A percentile compares a stretch with the other conserved stretches of the same genome.
Conservation (phyloP, 2,888 invertebrate genomes). For the Xylophagus ater region DNA sequence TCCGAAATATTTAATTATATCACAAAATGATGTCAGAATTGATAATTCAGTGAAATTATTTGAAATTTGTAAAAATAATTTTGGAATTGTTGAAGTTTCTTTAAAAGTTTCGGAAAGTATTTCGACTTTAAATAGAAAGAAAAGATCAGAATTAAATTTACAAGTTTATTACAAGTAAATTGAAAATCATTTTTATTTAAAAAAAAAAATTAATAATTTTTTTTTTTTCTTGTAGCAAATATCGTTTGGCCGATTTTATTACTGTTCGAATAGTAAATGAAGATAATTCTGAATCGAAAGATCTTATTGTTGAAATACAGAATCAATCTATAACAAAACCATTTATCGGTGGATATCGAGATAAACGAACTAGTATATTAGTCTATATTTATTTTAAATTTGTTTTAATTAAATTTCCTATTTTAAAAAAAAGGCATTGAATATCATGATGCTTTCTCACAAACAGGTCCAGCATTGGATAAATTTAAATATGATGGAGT, state of each 20-base stretch:
- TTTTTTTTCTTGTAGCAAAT: conserved; percentile 26
- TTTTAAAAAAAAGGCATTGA: conserved; percentile 40
- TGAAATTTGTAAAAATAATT: conserved; percentile 29
- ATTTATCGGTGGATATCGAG: conserved; percentile 68
- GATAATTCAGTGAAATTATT: conserved; percentile 26
- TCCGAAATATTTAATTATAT: conserved; percentile 41
- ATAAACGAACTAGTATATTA: conserved; percentile 50
- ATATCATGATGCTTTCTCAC: conserved; percentile 73
- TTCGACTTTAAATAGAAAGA: conserved; percentile 5
- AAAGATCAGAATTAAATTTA: conserved; percentile 25
- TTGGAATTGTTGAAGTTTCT: conserved; percentile 32
- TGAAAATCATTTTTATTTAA: conserved; percentile 3
- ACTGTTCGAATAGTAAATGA: conserved; percentile 43
- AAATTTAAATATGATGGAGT: conserved; percentile 26
- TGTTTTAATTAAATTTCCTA: background rate
- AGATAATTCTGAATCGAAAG: conserved; percentile 35
- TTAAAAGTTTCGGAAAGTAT: conserved; percentile 20
- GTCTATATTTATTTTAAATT: background rate
- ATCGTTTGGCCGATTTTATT: conserved; percentile 43
- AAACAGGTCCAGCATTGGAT: conserved; percentile 48
- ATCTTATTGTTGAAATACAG: conserved; percentile 48
- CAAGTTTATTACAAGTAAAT: conserved; percentile 35
- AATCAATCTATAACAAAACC: conserved; percentile 56
- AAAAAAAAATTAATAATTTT: background rate
- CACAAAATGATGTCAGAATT: conserved; percentile 39